Percentiles rank a stretch among this genome's conserved stretches.
Evolutionary conservation across 2,113 vertebrate genomes (phyloP).

Genomic region (Semicossyphus pulcher): DNA sequence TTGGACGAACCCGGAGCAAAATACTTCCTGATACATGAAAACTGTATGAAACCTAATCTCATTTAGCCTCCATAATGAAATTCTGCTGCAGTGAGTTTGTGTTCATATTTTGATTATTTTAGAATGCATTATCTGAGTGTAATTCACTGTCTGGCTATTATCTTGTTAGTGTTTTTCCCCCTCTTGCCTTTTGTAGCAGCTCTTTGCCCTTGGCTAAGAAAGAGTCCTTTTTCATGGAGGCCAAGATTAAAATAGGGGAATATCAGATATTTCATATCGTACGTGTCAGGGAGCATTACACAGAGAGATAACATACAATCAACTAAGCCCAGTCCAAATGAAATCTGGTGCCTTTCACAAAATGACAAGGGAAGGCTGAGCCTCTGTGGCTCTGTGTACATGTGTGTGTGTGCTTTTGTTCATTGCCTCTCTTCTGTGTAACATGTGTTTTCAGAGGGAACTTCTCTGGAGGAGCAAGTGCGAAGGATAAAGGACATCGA

Average conservation of each 20-base stretch:
- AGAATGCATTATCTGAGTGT: constrained; percentile 79
- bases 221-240: constrained; percentile 52
- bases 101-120: constrained; percentile 83
- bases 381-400: constrained; percentile 20
- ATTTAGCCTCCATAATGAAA: constrained; percentile 79
- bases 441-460: constrained; percentile 86
- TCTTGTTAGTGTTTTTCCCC: constrained; percentile 62
- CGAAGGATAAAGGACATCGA: constrained; percentile 97
- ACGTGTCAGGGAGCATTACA: constrained; percentile 69
- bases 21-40: constrained; percentile 75
- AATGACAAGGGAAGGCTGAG: constrained; percentile 50
- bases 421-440: constrained; percentile 51
- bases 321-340: constrained; percentile 47
- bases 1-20: constrained; percentile 71
- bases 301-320: constrained; percentile 53
- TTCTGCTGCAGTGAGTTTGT: constrained; percentile 76
- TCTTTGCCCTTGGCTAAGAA: constrained; percentile 71
- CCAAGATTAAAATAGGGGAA: constrained; percentile 72
- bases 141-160: constrained; percentile 78
- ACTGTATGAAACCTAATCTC: constrained; percentile 77
- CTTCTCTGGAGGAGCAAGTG: constrained; percentile 93
- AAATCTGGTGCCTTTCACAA: constrained; percentile 63
- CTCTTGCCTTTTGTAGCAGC: constrained; percentile 53
- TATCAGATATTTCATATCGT: constrained; percentile 68
- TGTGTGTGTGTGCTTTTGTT: constrained; percentile 52